Base-by-base conservation (phyloP, 1,140 invertebrate genomes). In the Rhyzopertha dominica region DNA sequence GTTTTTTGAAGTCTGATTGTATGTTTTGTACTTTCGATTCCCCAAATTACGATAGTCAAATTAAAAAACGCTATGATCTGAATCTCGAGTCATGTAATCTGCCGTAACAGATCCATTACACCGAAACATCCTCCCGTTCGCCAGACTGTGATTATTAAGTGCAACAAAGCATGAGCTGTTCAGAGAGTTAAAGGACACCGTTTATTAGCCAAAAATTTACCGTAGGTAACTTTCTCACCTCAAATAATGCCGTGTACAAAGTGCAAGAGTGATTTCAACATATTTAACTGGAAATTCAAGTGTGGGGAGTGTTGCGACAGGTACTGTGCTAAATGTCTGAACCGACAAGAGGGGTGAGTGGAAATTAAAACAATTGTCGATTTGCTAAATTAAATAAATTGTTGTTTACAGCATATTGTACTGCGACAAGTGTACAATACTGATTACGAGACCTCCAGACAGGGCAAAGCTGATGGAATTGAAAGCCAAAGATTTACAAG, bases 401-500 rank as follows among this genome's bases (percentile, higher is more conserved):
- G 9, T 16, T 10, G 26, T 37, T 56, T 59, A 5, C 31, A 56
- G 60, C 5, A 31, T 56, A 16, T 53, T 57, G 13, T 66, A 57
- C 48, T 67, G 65, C 52, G 65, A 63, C 43, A 57, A 52, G 42
- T 67, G 65, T 55, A 26, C 51, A 24, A 53, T 65, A 40, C 45
- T 67, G 40, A 55, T 60, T 12, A 59, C 58, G 36, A 49, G 65
- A 25, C 65, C 65, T 9, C 62, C 63, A 9, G 58, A 62, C 39
- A 42, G 56, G 42, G 48, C 43, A n/a, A 55, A 63, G 38, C 42
- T 67, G 30, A 65, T 67, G 62, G 59, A 66, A 54, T 39, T 67
- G n/a, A 63, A 62, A 48, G 43, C 58, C 3, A 67, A 63, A 49
- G 65, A 67, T 31, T 49, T 67, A n/a, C 59, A 62, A 51, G 49